These are phyloP conservation scores for Propithecus deckenii DNA, from an alignment of 2,797 vertebrate genomes.

Conservation along the genomic window DNA sequence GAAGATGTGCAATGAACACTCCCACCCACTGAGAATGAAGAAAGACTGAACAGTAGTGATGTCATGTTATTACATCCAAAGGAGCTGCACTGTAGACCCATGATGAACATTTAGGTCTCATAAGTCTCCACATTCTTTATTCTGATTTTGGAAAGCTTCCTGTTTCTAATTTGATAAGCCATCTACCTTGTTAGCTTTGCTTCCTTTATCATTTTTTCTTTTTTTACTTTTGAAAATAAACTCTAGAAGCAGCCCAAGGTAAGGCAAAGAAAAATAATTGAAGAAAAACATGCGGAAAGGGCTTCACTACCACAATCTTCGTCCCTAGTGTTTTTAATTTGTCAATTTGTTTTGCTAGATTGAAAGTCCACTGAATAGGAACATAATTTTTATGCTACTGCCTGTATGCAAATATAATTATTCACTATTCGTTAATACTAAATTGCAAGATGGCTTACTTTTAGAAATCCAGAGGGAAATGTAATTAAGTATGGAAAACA, in stretches of 20 bases:
- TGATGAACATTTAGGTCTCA: not conserved
- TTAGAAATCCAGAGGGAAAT: slow-evolving; percentile 19
- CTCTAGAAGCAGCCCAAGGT: not conserved
- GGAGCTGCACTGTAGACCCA: not conserved
- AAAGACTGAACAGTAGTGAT: not conserved
- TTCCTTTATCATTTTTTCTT: slow-evolving; percentile 41
- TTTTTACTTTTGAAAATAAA: slow-evolving; percentile 60
- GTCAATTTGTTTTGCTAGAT: slow-evolving; percentile 39
- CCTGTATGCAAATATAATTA: not conserved
- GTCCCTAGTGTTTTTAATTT: slow-evolving; percentile 28
- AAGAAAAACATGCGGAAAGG: not conserved
- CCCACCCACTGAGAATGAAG: not conserved
- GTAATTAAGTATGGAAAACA: slow-evolving; percentile 30
- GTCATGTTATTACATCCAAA: not conserved
- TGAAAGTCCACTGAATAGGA: slow-evolving; percentile 37
- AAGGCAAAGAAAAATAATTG: slow-evolving; percentile 39
- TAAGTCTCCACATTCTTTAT: not conserved
- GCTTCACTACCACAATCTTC: not conserved
- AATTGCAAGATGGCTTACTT: slow-evolving; percentile 26
- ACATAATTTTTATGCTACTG: not conserved
- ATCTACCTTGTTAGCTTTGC: slow-evolving; percentile 30
- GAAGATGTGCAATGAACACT: not conserved
- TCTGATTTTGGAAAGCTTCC: slow-evolving; percentile 36
- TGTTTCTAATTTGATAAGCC: slow-evolving; percentile 50
- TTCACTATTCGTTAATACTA: slow-evolving; percentile 28